phyloP scores from a whole-genome alignment of 2,888 invertebrate species.

The Leptopilina syphax region DNA sequence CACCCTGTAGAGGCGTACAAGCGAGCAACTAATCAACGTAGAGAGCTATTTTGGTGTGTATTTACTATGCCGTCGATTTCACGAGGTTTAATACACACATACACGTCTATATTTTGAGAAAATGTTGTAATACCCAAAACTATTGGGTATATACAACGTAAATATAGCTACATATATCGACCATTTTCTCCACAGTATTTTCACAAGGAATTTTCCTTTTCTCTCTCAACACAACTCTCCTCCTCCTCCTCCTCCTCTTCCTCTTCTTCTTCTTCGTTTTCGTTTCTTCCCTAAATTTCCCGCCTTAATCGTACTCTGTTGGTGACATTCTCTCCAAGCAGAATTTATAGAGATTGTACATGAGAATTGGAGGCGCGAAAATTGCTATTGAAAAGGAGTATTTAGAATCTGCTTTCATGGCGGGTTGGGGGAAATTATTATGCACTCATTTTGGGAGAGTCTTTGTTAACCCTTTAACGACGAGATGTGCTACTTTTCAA shows the following conservation, averaged over 20 bases:
- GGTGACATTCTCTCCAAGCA: slow-evolving; percentile 11
- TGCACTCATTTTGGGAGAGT: not conserved
- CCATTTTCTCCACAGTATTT: slow-evolving; percentile 46
- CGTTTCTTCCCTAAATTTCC: slow-evolving; percentile 12
- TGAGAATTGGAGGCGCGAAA: slow-evolving; percentile 17
- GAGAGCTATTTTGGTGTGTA: slow-evolving; percentile 60
- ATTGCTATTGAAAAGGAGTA: slow-evolving; percentile 21
- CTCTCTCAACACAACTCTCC: not conserved
- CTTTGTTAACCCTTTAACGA: no score
- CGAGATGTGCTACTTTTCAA: no score
- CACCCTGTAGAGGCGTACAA: slow-evolving; percentile 60
- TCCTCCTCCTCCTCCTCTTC: not conserved
- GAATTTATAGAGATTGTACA: slow-evolving; percentile 18
- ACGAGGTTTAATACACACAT: slow-evolving; percentile 53
- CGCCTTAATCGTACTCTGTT: slow-evolving; percentile 10
- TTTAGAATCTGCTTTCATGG: not conserved
- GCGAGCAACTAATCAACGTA: slow-evolving; percentile 70
- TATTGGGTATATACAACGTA: slow-evolving; percentile 48
- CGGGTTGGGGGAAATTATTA: not conserved
- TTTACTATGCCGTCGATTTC: slow-evolving; percentile 66
- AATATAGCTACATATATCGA: slow-evolving; percentile 55
- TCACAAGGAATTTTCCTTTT: not conserved
- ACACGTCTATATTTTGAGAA: slow-evolving; percentile 8
- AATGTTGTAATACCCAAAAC: slow-evolving; percentile 42
- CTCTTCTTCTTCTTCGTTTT: not conserved